Evolutionary conservation across 2,888 invertebrate genomes (phyloP).

Genomic region (Leistus spinibarbis): DNA sequence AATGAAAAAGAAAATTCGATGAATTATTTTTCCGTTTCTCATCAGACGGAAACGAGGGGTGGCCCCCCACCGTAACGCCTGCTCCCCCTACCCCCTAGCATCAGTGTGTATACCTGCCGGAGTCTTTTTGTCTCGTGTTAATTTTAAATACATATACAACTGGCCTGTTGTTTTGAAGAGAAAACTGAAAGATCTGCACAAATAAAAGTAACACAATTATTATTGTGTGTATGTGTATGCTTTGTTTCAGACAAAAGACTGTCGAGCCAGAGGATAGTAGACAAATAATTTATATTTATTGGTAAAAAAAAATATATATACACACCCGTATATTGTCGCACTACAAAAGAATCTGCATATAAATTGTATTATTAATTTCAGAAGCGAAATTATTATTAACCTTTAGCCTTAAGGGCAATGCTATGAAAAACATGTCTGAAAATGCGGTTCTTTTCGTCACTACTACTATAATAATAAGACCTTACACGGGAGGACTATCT

Average conservation of each 20-base stretch:
- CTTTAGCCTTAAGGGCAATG: too few relatives aligned
- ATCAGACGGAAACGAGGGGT: conserved; percentile 6
- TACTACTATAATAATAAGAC: too few relatives aligned
- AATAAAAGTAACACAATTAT: conserved; percentile 36
- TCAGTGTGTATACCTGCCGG: conserved; percentile 2
- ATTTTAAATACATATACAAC: conserved; percentile 19
- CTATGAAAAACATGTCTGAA: too few relatives aligned
- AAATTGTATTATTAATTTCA: conserved; percentile 25
- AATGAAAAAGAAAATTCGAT: conserved; percentile 11
- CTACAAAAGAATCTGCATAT: background rate
- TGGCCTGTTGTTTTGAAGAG: conserved; percentile 33
- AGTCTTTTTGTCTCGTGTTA: conserved; percentile 35
- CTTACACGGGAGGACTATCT: too few relatives aligned
- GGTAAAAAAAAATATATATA: conserved; percentile 41
- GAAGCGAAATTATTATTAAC: too few relatives aligned
- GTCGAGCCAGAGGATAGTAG: conserved; percentile 42
- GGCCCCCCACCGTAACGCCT: background rate
- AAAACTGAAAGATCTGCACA: conserved; percentile 37
- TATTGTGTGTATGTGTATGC: conserved; percentile 16
- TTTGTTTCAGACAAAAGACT: background rate
- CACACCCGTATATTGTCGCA: background rate
- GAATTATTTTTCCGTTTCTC: conserved; percentile 35
- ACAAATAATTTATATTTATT: conserved; percentile 45
- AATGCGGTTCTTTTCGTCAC: too few relatives aligned
- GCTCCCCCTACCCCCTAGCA: background rate